A percentile compares a stretch with the other conserved stretches of the same genome.
Conservation (phyloP, 2,888 invertebrate species). For the Athetis lepigone region DNA sequence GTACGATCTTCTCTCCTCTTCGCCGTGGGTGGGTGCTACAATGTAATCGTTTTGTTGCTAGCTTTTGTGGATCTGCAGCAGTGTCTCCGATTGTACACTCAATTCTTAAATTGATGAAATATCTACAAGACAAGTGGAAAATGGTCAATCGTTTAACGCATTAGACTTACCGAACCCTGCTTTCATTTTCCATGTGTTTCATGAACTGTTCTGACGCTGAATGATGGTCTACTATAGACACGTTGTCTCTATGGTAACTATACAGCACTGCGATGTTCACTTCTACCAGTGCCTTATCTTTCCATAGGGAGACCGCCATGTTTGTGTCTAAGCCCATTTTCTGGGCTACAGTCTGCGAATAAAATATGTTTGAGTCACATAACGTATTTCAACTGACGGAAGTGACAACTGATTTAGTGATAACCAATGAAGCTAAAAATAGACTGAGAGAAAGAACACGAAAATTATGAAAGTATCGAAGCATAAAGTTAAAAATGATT, state of each 20-base stretch:
- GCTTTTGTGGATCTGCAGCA: no score
- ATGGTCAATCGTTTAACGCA: background rate
- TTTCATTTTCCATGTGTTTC: constrained; percentile 98
- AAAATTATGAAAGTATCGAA: no score
- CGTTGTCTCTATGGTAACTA: constrained; percentile 95
- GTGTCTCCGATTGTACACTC: no score
- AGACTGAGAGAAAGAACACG: no score
- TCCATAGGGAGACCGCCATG: constrained; percentile 96
- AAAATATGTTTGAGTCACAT: background rate
- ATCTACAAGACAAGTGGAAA: background rate
- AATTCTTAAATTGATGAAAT: no score
- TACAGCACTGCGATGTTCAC: constrained; percentile 97
- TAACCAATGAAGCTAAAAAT: background rate
- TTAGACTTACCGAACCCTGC: constrained; percentile 91
- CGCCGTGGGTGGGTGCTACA: no score
- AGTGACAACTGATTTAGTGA: background rate
- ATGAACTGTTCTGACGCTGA: constrained; percentile 98
- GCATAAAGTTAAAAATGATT: no score
- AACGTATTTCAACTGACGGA: no score
- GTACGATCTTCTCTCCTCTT: no score
- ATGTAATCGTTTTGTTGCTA: no score
- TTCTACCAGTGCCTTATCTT: constrained; percentile 97
- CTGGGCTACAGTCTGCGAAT: constrained; percentile 91
- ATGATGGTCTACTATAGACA: constrained; percentile 98
- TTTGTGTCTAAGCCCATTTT: constrained; percentile 97